These are phyloP conservation scores for Calliopum simillimum DNA, from an alignment of 2,888 invertebrate species.

Conservation along the genomic window DNA sequence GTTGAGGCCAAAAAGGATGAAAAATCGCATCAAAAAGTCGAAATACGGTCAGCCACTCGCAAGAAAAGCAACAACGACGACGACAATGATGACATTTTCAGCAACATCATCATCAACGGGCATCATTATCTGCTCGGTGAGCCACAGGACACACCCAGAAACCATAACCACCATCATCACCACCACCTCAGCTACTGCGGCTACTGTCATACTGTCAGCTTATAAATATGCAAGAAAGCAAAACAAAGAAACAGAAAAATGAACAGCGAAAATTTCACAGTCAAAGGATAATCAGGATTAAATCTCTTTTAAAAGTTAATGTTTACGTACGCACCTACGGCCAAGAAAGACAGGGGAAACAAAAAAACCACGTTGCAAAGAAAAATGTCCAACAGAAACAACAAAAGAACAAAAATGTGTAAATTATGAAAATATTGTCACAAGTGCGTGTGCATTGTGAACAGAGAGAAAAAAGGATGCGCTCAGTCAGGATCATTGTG, in stretches of 20 bases:
- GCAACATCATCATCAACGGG: neutral
- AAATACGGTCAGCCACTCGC: constrained; percentile 33
- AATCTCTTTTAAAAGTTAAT: constrained; percentile 67
- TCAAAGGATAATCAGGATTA: constrained; percentile 67
- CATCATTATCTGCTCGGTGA: constrained; percentile 14
- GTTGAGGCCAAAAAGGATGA: constrained; percentile 18
- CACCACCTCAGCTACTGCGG: constrained; percentile 24
- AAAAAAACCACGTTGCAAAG: no score
- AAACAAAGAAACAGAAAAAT: constrained; percentile 3
- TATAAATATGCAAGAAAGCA: constrained; percentile 17
- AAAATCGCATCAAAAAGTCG: constrained; percentile 59
- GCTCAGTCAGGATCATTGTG: neutral
- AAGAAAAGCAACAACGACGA: constrained; percentile 31
- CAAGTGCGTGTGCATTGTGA: constrained; percentile 55
- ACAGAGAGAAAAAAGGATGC: constrained; percentile 31
- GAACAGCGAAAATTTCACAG: constrained; percentile 55
- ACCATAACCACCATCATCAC: constrained; percentile 25
- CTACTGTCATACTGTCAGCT: constrained; percentile 6
- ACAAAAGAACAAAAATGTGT: constrained; percentile 52
- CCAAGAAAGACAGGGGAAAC: constrained; percentile 32
- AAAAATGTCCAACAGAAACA: constrained; percentile 15
- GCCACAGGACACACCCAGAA: constrained; percentile 12
- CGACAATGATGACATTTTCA: neutral
- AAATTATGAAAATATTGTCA: constrained; percentile 65
- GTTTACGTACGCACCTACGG: constrained; percentile 65